Evolutionary conservation across 2,888 invertebrate genomes (phyloP).

Genomic region (Sisyra nigra): DNA sequence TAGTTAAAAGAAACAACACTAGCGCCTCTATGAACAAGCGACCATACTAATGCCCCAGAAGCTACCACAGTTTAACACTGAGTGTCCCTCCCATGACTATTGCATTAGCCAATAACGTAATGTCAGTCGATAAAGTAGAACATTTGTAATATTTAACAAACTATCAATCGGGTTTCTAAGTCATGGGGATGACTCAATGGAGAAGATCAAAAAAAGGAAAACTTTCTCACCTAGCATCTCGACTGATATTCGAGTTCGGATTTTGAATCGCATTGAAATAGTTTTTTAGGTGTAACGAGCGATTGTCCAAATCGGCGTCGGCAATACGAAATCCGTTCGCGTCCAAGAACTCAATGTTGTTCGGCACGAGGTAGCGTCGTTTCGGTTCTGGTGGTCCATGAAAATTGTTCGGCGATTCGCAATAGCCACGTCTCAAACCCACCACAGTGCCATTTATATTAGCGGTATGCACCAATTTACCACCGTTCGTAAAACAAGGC

Average conservation of each 20-base stretch:
- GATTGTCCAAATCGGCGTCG: constrained; percentile 11
- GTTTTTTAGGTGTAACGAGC: constrained; percentile 10
- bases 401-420: constrained; percentile 21
- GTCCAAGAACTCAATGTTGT: constrained; percentile 11
- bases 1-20: too few species aligned
- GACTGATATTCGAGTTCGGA: constrained; percentile 11
- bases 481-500: constrained; percentile 6
- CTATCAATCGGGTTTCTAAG: neutral
- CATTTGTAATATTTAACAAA: too few species aligned
- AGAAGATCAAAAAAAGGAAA: neutral
- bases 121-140: too few species aligned
- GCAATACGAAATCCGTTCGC: constrained; percentile 9
- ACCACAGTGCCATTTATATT: constrained; percentile 11
- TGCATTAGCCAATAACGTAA: too few species aligned
- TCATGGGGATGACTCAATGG: neutral
- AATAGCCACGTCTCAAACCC: constrained; percentile 16
- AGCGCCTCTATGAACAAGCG: too few species aligned
- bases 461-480: constrained; percentile 3
- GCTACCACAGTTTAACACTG: too few species aligned
- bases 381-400: constrained; percentile 23
- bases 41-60: too few species aligned
- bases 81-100: too few species aligned
- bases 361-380: constrained; percentile 20
- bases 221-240: constrained; percentile 12
- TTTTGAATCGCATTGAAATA: constrained; percentile 10